A percentile compares a stretch with the other conserved stretches of the same genome.
These are phyloP conservation scores for Etheostoma spectabile DNA, from an alignment of 2,113 vertebrate species.

Conservation along the genomic window DNA sequence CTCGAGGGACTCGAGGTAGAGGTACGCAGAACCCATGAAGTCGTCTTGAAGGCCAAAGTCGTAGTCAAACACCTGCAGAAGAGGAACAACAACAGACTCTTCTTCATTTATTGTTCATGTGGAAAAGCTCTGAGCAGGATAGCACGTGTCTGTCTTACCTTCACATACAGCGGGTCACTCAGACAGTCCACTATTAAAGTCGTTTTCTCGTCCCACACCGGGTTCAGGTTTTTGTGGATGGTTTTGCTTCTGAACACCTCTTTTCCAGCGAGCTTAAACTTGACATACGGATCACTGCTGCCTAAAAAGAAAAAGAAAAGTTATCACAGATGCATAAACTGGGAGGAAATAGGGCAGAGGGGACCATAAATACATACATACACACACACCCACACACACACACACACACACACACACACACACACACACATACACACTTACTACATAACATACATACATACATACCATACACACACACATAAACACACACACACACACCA, in stretches of 20 bases:
- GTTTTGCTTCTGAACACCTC: conserved; percentile 96
- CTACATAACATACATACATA: too few species aligned
- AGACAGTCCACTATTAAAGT: conserved; percentile 86
- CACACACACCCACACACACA: too few species aligned
- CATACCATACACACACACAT: too few species aligned
- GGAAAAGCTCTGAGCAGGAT: not conserved
- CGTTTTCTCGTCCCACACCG: conserved; percentile 93
- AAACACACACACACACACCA: too few species aligned
- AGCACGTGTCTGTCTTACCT: conserved; percentile 83
- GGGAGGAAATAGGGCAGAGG: too few species aligned
- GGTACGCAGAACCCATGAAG: conserved; percentile 94
- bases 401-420: too few species aligned
- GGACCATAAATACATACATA: too few species aligned
- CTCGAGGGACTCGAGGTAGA: conserved; percentile 91
- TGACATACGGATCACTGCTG: conserved; percentile 96
- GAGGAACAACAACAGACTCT: not conserved
- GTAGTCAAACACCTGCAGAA: conserved; percentile 94
- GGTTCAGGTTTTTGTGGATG: conserved; percentile 95
- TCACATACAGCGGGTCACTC: conserved; percentile 91
- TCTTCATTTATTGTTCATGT: not conserved
- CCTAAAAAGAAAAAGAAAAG: conserved; percentile 76
- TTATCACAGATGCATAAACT: conserved; percentile 14
- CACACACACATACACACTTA: too few species aligned
- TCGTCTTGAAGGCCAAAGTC: conserved; percentile 98
- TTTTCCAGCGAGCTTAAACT: conserved; percentile 93